Conservation (phyloP, 2,888 invertebrate species). For the Pandemis cinnamomeana region DNA sequence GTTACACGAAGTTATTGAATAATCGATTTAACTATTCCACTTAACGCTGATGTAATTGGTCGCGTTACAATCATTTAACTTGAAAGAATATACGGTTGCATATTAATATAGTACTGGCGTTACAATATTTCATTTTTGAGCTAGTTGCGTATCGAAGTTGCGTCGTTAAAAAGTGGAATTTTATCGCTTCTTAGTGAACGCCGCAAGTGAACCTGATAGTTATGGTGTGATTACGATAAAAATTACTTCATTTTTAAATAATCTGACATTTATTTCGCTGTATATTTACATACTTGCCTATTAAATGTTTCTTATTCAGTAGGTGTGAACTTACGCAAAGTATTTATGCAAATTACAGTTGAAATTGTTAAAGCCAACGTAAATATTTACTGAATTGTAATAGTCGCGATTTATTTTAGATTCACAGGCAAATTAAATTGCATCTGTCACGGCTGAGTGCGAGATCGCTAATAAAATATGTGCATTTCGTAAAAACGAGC, state of each 20-base stretch:
- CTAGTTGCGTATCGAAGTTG: neutral
- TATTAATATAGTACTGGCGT: neutral
- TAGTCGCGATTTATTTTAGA: slow-evolving; percentile 19
- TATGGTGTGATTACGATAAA: slow-evolving; percentile 34
- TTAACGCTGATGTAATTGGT: slow-evolving; percentile 23
- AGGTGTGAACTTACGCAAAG: neutral
- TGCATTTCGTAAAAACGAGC: slow-evolving; percentile 67
- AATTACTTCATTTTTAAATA: slow-evolving; percentile 1
- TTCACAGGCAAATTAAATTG: slow-evolving; percentile 46
- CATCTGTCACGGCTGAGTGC: slow-evolving; percentile 54
- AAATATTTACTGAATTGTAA: neutral
- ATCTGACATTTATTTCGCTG: neutral
- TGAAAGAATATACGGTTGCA: slow-evolving; percentile 12
- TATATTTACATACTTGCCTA: neutral
- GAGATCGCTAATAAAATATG: slow-evolving; percentile 56
- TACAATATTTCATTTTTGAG: neutral
- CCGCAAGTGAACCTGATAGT: slow-evolving; percentile 29
- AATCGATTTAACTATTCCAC: slow-evolving; percentile 26
- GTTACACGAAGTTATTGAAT: slow-evolving; percentile 31
- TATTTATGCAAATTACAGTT: neutral
- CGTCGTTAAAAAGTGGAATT: slow-evolving; percentile 8
- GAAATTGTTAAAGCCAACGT: neutral
- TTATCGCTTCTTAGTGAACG: slow-evolving; percentile 18
- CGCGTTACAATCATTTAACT: slow-evolving; percentile 14
- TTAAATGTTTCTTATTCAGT: neutral